These are phyloP conservation scores for Heterohyrax brucei DNA, from an alignment of 2,797 vertebrate genomes.

Conservation along the genomic window DNA sequence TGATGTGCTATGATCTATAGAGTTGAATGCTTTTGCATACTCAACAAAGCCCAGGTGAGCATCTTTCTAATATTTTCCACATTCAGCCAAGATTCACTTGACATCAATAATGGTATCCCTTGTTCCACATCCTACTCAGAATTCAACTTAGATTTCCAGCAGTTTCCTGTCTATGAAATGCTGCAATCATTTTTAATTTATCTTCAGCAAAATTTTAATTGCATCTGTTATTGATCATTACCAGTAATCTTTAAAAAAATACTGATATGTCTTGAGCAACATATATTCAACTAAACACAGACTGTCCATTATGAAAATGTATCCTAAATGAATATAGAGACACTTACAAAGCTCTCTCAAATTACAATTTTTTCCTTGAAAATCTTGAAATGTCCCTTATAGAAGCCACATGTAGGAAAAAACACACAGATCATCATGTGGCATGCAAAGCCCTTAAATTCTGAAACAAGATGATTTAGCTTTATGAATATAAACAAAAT, in stretches of 20 bases:
- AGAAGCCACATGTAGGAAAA: constrained; percentile 59
- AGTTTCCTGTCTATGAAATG: too few species aligned
- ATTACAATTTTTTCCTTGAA: constrained; percentile 72
- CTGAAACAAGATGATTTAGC: constrained; percentile 56
- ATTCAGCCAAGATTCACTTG: too few species aligned
- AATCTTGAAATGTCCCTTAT: constrained; percentile 69
- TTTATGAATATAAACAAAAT: constrained; percentile 57
- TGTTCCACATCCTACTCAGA: too few species aligned
- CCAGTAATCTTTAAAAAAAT: neutral
- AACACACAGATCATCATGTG: neutral
- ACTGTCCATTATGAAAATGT: constrained; percentile 5
- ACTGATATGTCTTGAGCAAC: neutral
- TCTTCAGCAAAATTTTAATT: too few species aligned
- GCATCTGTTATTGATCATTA: neutral
- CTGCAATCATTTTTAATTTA: too few species aligned
- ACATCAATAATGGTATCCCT: too few species aligned
- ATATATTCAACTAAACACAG: neutral
- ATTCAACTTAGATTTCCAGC: too few species aligned
- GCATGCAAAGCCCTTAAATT: constrained; percentile 71
- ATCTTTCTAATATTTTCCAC: too few species aligned
- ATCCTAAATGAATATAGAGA: constrained; percentile 42
- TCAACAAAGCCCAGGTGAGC: too few species aligned
- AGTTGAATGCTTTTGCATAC: too few species aligned
- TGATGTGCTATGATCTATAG: too few species aligned
- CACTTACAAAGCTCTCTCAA: neutral